Conservation (phyloP, 2,888 invertebrate genomes). For the Polydrusus pterygomalis region DNA sequence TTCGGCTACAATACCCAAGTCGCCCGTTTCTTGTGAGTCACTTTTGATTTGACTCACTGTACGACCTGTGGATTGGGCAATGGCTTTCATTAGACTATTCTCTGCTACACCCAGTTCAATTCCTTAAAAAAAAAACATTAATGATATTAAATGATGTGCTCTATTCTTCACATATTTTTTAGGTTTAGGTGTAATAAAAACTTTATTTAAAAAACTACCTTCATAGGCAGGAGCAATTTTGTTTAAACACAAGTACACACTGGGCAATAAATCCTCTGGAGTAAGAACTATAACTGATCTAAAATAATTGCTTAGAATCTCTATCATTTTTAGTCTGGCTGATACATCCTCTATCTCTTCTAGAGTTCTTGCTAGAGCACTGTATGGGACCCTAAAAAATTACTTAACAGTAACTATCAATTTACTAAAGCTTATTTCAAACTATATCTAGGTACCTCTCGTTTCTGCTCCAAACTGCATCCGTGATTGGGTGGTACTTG, state of each 20-base stretch:
- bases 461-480: constrained; percentile 87
- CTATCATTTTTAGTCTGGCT: constrained; percentile 91
- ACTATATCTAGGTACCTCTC: constrained; percentile 76
- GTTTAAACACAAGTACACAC: constrained; percentile 96
- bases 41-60: constrained; percentile 88
- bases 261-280: constrained; percentile 91
- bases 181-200: no score
- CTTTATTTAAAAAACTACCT: constrained; percentile 72
- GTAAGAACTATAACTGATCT: constrained; percentile 91
- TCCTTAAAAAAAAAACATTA: constrained; percentile 68
- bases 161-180: no score
- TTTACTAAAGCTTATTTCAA: neutral
- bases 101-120: constrained; percentile 96
- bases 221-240: constrained; percentile 97
- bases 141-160: no score
- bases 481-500: constrained; percentile 87
- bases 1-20: constrained; percentile 94
- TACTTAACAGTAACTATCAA: neutral
- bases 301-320: constrained; percentile 93
- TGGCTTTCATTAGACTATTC: constrained; percentile 93
- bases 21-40: constrained; percentile 84
- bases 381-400: constrained; percentile 86
- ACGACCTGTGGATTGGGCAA: constrained; percentile 92
- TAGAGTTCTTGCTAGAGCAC: constrained; percentile 92
- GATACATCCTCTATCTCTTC: constrained; percentile 91